Conservation (phyloP, 2,113 vertebrate species). For the Abramis brama region DNA sequence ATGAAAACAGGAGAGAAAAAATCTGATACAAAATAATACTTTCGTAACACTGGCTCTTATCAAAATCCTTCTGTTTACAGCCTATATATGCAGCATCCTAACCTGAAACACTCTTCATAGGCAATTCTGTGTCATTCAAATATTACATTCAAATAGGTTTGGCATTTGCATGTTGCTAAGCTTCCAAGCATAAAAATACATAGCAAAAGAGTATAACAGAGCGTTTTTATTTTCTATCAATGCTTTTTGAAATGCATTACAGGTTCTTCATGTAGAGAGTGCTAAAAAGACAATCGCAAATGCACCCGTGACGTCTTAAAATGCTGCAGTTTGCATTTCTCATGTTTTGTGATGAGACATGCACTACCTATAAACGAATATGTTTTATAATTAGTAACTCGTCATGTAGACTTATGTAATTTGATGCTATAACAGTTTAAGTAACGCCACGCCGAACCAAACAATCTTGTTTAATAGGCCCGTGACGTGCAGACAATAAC, state of each 20-base stretch:
- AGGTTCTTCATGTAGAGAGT: neutral
- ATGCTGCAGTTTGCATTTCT: neutral
- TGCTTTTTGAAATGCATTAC: neutral
- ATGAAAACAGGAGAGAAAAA: too few relatives aligned
- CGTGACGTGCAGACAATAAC: neutral
- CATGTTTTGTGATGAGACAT: neutral
- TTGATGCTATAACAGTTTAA: constrained; percentile 12
- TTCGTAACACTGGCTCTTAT: too few relatives aligned
- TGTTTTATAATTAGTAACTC: constrained; percentile 10
- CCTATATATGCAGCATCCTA: too few relatives aligned
- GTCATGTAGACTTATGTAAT: constrained; percentile 30
- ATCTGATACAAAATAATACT: too few relatives aligned
- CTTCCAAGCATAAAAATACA: neutral
- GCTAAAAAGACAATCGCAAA: too few relatives aligned
- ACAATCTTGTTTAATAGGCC: neutral
- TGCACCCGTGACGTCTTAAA: too few relatives aligned
- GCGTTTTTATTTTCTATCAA: neutral
- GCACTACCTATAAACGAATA: neutral
- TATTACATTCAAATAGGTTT: neutral
- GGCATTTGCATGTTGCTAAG: neutral
- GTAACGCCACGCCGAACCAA: constrained; percentile 1
- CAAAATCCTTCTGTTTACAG: too few relatives aligned
- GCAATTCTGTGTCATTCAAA: neutral
- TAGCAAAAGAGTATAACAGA: neutral
- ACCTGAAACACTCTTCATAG: too few relatives aligned